phyloP scores from a whole-genome alignment of 2,888 invertebrate species.

The Meganola albula region DNA sequence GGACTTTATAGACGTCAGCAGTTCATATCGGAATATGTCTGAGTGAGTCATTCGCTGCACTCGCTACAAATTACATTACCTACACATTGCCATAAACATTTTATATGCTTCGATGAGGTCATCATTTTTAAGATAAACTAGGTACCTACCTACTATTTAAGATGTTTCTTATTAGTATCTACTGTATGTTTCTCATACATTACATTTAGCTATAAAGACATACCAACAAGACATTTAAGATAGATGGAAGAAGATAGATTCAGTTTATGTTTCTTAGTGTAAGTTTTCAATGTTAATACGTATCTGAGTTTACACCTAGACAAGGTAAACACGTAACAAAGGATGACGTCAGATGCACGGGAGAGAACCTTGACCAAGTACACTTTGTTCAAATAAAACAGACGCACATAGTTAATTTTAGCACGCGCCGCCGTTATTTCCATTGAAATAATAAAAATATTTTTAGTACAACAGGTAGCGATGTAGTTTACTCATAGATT shows the following conservation, averaged over 20 bases:
- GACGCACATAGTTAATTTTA: too few species aligned
- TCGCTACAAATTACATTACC: constrained; percentile 49
- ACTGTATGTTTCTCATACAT: too few species aligned
- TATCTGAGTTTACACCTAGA: constrained; percentile 10
- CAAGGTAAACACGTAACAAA: constrained; percentile 20
- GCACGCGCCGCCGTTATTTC: too few species aligned
- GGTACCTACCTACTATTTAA: too few species aligned
- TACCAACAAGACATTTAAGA: too few species aligned
- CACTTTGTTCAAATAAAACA: too few species aligned
- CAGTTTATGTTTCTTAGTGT: constrained; percentile 4
- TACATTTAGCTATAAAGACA: too few species aligned
- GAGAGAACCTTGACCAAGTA: constrained; percentile 30
- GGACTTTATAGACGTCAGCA: constrained; percentile 22
- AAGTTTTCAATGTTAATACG: constrained; percentile 9
- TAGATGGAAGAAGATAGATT: neutral
- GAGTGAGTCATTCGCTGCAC: constrained; percentile 55
- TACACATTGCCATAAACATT: constrained; percentile 42
- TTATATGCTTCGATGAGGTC: constrained; percentile 44
- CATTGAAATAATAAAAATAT: too few species aligned
- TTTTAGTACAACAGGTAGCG: too few species aligned
- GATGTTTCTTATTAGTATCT: too few species aligned
- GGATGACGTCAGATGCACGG: constrained; percentile 19
- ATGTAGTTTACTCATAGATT: too few species aligned
- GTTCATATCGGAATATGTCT: constrained; percentile 20
- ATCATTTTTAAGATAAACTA: constrained; percentile 21